Evolutionary conservation across 37 sponge, comb jelly and placozoan species (phyloP).

Genomic region (Aphrocallistes beatrix): DNA sequence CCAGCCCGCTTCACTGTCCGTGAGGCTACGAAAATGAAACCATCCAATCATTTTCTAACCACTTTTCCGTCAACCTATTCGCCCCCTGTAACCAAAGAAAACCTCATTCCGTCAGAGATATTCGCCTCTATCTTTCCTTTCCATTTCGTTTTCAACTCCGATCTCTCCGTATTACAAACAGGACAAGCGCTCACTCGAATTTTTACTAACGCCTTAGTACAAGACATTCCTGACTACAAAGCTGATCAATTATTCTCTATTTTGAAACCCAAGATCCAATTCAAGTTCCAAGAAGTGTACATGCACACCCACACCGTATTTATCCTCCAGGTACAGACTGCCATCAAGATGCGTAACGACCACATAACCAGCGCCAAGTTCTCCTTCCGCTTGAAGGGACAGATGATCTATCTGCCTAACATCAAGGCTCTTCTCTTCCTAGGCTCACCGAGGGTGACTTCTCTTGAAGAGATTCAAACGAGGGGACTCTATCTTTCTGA

Average conservation of each 20-base stretch:
- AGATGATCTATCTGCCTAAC: constrained; percentile 64
- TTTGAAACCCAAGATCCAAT: neutral
- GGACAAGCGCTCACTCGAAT: constrained; percentile 47
- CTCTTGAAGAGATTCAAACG: constrained; percentile 52
- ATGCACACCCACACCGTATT: neutral
- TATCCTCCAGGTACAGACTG: neutral
- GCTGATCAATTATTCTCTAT: neutral
- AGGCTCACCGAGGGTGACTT: constrained; percentile 69
- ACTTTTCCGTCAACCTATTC: too few species aligned
- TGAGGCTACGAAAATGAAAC: neutral
- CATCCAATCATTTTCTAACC: neutral
- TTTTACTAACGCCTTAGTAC: constrained; percentile 24
- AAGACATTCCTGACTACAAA: neutral
- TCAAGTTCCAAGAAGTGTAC: neutral
- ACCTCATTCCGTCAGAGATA: neutral
- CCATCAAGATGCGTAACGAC: neutral
- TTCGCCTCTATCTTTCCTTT: constrained; percentile 45
- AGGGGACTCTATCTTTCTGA: constrained; percentile 73
- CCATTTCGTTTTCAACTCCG: constrained; percentile 52
- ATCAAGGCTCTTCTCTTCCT: constrained; percentile 58
- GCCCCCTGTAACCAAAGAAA: neutral
- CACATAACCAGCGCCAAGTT: neutral
- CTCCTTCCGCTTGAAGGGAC: constrained; percentile 59
- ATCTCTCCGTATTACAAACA: constrained; percentile 32
- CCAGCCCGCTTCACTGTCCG: neutral